Conservation (phyloP, 1,140 invertebrate genomes). For the Steinernema feltiae region DNA sequence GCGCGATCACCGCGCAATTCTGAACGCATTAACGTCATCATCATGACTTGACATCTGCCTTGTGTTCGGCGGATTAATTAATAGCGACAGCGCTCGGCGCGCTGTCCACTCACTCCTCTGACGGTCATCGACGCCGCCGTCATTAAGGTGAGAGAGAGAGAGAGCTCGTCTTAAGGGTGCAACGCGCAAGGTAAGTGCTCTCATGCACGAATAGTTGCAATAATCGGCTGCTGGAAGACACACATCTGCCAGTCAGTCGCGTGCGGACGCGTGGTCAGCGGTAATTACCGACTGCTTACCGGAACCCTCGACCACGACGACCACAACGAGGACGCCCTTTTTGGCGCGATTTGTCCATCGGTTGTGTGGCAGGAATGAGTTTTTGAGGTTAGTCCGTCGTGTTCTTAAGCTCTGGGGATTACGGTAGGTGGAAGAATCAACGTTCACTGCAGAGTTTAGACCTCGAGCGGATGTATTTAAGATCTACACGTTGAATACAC, state of each 20-base stretch:
- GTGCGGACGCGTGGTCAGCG: neutral
- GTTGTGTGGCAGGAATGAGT: too few relatives aligned
- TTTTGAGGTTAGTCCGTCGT: too few relatives aligned
- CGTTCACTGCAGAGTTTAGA: too few relatives aligned
- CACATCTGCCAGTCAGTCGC: neutral
- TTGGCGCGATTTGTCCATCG: too few relatives aligned
- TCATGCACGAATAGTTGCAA: slow-evolving; percentile 15
- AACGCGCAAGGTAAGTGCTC: neutral
- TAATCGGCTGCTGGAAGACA: slow-evolving; percentile 7
- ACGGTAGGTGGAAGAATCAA: too few relatives aligned
- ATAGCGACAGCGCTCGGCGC: neutral
- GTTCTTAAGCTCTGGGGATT: too few relatives aligned
- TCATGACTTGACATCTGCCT: neutral
- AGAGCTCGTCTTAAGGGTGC: neutral
- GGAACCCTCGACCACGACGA: neutral
- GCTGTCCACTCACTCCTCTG: neutral
- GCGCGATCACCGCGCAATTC: neutral
- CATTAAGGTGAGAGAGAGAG: neutral
- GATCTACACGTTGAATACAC: too few relatives aligned
- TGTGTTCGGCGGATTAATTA: neutral
- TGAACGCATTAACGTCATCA: too few relatives aligned
- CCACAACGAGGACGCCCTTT: slow-evolving; percentile 6
- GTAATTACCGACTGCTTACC: slow-evolving; percentile 8
- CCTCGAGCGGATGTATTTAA: too few relatives aligned
- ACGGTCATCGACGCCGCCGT: neutral